These are phyloP conservation scores for Caenorhabditis brenneri DNA, from an alignment of 1,140 invertebrate genomes.

Conservation along the genomic window DNA sequence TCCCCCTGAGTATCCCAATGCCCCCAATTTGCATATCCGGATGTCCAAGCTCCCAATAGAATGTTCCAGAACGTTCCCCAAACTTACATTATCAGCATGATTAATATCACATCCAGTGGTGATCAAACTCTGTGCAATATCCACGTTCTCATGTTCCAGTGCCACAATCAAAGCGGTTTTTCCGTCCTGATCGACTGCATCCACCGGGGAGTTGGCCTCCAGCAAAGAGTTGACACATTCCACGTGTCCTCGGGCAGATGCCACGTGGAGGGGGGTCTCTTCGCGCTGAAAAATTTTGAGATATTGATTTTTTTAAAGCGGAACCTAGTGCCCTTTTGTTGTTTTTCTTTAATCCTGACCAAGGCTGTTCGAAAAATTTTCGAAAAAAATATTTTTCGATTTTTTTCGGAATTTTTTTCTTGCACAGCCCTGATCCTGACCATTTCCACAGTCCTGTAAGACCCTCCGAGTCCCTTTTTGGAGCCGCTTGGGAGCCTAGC, in stretches of 20 bases:
- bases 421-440: no score
- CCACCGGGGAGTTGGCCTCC: conserved; percentile 90
- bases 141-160: conserved; percentile 75
- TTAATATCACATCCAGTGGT: conserved; percentile 85
- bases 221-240: conserved; percentile 85
- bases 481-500: no score
- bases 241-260: conserved; percentile 74
- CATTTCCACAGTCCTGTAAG: no score
- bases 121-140: conserved; percentile 85
- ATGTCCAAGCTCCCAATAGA: no score
- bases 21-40: no score
- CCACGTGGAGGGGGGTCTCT: conserved; percentile 76
- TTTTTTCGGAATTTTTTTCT: no score
- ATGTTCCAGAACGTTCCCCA: background rate
- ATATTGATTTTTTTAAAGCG: no score
- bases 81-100: conserved; percentile 72
- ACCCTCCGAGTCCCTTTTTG: no score
- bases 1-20: background rate
- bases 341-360: no score
- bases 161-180: conserved; percentile 77
- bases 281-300: conserved; percentile 75
- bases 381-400: no score
- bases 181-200: conserved; percentile 74
- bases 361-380: no score
- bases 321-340: background rate